These are phyloP conservation scores for Cylas formicarius DNA, from an alignment of 1,140 invertebrate species.

Conservation along the genomic window DNA sequence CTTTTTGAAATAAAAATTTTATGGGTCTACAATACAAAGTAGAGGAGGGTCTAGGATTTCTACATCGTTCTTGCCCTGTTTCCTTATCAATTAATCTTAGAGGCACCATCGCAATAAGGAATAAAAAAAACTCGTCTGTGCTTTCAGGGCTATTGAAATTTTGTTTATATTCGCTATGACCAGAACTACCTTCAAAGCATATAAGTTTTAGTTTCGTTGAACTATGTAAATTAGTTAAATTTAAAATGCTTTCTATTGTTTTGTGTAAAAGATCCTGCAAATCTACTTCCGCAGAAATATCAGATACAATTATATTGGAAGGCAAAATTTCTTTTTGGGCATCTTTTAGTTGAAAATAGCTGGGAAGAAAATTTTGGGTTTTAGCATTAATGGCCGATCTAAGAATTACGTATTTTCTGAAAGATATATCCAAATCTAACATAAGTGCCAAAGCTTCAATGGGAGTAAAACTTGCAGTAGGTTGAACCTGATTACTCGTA, in stretches of 20 bases:
- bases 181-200: conserved; percentile 5
- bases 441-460: conserved; percentile 1
- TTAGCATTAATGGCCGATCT: conserved; percentile 2
- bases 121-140: conserved; percentile 3
- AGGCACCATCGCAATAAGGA: background rate
- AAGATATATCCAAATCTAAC: conserved; percentile 2
- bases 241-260: conserved; percentile 4
- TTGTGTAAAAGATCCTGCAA: conserved; percentile 1
- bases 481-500: background rate
- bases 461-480: background rate
- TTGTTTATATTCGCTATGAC: conserved; percentile 4
- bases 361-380: conserved; percentile 1
- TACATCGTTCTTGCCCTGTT: conserved; percentile 1
- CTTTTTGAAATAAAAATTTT: too few species aligned
- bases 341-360: conserved; percentile 1
- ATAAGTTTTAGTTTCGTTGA: background rate
- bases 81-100: conserved; percentile 4
- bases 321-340: background rate
- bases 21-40: too few species aligned
- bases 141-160: conserved; percentile 1
- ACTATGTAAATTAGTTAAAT: background rate
- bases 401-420: conserved; percentile 5
- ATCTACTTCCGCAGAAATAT: conserved; percentile 3
- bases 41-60: background rate
- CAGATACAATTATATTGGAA: background rate